These are phyloP conservation scores for Glyphotaelius pellucidus DNA, from an alignment of 2,888 invertebrate species.

Conservation along the genomic window DNA sequence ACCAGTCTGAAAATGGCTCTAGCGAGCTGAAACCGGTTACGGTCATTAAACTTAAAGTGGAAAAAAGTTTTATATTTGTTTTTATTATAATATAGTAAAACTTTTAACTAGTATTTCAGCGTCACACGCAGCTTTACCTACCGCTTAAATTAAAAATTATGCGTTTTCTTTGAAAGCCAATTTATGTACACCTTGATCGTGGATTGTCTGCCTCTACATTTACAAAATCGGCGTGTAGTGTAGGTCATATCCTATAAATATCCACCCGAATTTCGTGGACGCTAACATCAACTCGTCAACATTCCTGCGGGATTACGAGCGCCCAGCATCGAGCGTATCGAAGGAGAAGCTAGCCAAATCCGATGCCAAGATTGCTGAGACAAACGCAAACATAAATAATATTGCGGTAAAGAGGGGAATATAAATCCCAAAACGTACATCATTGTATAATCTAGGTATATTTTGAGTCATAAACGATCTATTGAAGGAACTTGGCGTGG, in stretches of 20 bases:
- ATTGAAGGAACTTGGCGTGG: neutral
- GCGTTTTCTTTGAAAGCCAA: too few relatives aligned
- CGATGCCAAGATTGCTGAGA: slow-evolving; percentile 39
- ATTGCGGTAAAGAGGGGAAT: slow-evolving; percentile 20
- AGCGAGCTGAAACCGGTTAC: too few relatives aligned
- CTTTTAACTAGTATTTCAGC: too few relatives aligned
- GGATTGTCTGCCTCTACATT: neutral
- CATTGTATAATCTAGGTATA: neutral
- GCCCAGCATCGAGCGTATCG: slow-evolving; percentile 14
- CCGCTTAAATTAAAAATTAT: too few relatives aligned
- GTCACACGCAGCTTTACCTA: too few relatives aligned
- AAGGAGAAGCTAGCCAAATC: slow-evolving; percentile 19
- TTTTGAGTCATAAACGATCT: neutral
- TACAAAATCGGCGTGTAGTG: neutral
- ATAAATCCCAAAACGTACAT: neutral
- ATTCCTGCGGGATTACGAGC: slow-evolving; percentile 40
- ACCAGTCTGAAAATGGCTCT: too few relatives aligned
- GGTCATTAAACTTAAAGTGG: too few relatives aligned
- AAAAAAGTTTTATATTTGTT: too few relatives aligned
- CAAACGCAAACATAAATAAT: slow-evolving; percentile 29
- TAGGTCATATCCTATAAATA: slow-evolving; percentile 49
- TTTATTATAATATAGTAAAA: too few relatives aligned
- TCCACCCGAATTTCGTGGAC: slow-evolving; percentile 8
- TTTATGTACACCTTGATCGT: neutral
- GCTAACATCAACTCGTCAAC: slow-evolving; percentile 38